Base-by-base conservation (phyloP, 2,797 vertebrate species). In the Chelidonichthys spinosus region DNA sequence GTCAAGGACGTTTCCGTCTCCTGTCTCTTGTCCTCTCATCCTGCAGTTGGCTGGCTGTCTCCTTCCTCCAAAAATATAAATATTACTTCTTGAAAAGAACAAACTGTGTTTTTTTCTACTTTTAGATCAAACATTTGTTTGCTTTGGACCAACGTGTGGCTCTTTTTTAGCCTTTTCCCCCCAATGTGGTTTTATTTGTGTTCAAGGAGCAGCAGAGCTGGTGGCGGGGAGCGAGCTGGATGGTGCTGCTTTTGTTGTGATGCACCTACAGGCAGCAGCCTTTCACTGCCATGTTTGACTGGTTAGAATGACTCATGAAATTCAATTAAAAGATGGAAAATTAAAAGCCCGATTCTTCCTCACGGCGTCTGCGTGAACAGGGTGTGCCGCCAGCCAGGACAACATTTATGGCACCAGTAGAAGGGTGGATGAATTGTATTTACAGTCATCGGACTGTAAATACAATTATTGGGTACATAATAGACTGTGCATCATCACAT, bases 61-160 rank as follows among this genome's bases (percentile, higher is more conserved):
- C 63, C 83, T 88, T 93, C 86, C 87, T 87, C 84, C 54, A 66
- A 59, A 79, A 80, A 72, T 66, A 72, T 85, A 91, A 92, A 90
- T 85, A 87, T 90, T 88, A 55, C 74, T 72, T 50, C 62, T 63
- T 53, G 65, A 82, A 72, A 81, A 81, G 61, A 85, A 81, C 68
- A 82, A 79, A 37, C 42, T 14, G 8, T 68, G 76, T 67, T 66
- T 25, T 25, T 25, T 25, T 25, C 25, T 73, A 7, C 39, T 4
- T 42, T 18, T 60, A 32, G 42, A 76, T 52, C 35, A 55, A 68
- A 64, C 17, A 55, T 60, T 50, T 74, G 49, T 81, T 84, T 84
- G 74, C 82, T 42, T 7, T n/a, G 14, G 44, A 73, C 64, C 63
- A 74, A 83, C 84, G 80, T 60, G n/a, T 6, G n/a, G 7, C 53